These are phyloP conservation scores for Aythya baeri DNA, from an alignment of 2,113 vertebrate genomes.

Conservation along the genomic window DNA sequence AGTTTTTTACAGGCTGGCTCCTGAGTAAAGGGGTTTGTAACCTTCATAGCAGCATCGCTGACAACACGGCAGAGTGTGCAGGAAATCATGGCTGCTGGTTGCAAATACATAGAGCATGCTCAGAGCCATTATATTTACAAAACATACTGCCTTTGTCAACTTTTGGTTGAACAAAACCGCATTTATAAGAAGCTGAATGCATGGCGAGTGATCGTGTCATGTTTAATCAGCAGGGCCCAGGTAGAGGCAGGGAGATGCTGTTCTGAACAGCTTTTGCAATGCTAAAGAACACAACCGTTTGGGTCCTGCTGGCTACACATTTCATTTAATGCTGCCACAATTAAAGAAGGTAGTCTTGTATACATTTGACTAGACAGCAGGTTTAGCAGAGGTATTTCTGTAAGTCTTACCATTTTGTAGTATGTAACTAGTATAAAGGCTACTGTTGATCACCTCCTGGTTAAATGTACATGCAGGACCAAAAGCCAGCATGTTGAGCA, in stretches of 20 bases:
- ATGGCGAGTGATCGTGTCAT: background rate
- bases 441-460: background rate
- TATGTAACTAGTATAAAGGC: background rate
- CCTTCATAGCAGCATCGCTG: background rate
- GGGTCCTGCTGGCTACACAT: background rate
- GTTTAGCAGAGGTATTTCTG: background rate
- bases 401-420: background rate
- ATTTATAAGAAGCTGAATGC: background rate
- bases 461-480: background rate
- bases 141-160: background rate
- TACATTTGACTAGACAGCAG: background rate
- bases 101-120: background rate
- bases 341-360: background rate
- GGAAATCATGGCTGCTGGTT: background rate
- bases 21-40: background rate
- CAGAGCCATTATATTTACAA: background rate
- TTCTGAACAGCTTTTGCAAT: background rate
- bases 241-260: background rate
- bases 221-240: background rate
- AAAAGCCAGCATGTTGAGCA: background rate
- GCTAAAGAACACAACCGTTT: background rate
- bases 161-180: background rate
- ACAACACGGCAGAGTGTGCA: background rate
- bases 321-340: background rate
- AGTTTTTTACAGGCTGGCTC: background rate